Evolutionary conservation across 2,113 vertebrate genomes (phyloP), one percentile per base, ranked within the genome.

Genomic region (Lepidothrix coronata): DNA sequence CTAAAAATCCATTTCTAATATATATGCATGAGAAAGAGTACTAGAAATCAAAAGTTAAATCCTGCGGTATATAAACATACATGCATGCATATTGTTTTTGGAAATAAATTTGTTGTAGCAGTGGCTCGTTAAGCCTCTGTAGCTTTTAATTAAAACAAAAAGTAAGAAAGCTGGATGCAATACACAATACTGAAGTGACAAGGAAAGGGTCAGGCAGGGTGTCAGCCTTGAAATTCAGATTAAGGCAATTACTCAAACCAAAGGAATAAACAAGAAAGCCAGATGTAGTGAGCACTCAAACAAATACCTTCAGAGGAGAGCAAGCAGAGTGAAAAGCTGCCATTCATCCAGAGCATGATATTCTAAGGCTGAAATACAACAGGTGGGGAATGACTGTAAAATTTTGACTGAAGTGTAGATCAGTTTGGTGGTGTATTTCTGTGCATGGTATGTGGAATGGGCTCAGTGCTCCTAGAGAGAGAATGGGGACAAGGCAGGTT

Each of bases 151-250:
- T 94, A 95, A 93, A 86, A 55, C 49, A 76, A 74, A 73, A 94
- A 82, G 28, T 39, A 82, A 41, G 55, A 87, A 70, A 48, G 9
- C 35, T 83, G 57, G 48, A 66, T 93, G 80, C 43, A 80, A 71
- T 67, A 63, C 46, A 80, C 58, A 65, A 80, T 51, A 65, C 15
- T 2, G 7, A 81, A 78, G 28, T 49, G 59, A 95, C 58, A 7
- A 95, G 52, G 83, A 91, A 82, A 91, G 49, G 76, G 73, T 85
- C 83, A 70, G 73, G 44, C n/a, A 80, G 27, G 3, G 30, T 95
- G 86, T 91, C 63, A 93, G 85, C 91, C 95, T 96, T 96, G 95
- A 97, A 96, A 88, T 91, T 94, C 73, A 95, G 95, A 95, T 95
- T 88, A 95, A 96, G 92, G 86, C 77, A 97, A 93, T 97, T 96